These are phyloP conservation scores for Drosophila takahashii DNA, from an alignment of 1,140 invertebrate species.

Conservation along the genomic window DNA sequence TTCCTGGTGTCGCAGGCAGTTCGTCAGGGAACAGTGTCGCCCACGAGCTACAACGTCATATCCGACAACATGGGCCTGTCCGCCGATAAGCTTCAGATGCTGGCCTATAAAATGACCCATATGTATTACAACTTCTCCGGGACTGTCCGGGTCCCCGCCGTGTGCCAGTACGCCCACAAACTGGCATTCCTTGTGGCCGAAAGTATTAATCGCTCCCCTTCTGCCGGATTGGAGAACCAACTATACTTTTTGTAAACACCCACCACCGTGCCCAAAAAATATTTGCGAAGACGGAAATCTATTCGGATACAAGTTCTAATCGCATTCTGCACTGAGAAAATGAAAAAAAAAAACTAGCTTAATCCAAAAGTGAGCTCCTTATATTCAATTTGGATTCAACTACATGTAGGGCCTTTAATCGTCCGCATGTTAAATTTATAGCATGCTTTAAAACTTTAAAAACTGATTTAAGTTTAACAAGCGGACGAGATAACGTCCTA, in stretches of 20 bases:
- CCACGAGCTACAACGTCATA: constrained; percentile 93
- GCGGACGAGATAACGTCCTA: too few species aligned
- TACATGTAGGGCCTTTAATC: too few species aligned
- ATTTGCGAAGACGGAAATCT: too few species aligned
- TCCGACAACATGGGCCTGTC: constrained; percentile 87
- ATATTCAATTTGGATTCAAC: too few species aligned
- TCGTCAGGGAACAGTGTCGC: constrained; percentile 91
- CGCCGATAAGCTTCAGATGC: constrained; percentile 89
- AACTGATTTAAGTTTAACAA: too few species aligned
- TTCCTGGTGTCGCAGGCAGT: constrained; percentile 92
- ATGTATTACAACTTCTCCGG: constrained; percentile 94
- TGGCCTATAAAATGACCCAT: constrained; percentile 93
- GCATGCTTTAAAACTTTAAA: too few species aligned
- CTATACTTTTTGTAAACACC: constrained; percentile 86
- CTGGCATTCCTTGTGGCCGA: constrained; percentile 92
- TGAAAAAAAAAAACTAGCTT: too few species aligned
- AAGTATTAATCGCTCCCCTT: constrained; percentile 87
- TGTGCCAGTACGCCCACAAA: constrained; percentile 95
- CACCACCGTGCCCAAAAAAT: too few species aligned
- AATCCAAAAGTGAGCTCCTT: too few species aligned
- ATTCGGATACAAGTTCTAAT: too few species aligned
- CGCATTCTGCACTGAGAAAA: too few species aligned
- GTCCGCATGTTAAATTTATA: too few species aligned
- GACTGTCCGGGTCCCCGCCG: constrained; percentile 93
- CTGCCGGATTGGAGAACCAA: constrained; percentile 83